phyloP scores from a whole-genome alignment of 1,140 invertebrate species.

The Zophobas atratus region DNA sequence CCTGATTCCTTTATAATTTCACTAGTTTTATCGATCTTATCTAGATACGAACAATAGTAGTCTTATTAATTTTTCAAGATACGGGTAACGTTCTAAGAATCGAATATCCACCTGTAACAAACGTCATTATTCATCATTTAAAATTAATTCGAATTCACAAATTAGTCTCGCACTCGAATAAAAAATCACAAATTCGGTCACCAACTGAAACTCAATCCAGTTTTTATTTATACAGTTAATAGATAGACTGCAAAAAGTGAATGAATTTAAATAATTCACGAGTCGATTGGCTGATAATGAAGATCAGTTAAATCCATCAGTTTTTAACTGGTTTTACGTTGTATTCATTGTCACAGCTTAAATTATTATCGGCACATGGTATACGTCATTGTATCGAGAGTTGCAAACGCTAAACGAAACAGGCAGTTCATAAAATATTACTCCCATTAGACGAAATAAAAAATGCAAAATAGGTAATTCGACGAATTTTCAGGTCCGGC shows the following conservation, averaged over 20 bases:
- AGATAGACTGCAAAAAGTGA: conserved; percentile 2
- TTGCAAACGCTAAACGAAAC: conserved; percentile 8
- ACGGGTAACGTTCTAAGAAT: conserved; percentile 28
- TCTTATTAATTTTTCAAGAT: conserved; percentile 37
- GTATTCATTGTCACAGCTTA: conserved; percentile 12
- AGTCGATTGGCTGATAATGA: neutral
- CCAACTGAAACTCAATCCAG: neutral
- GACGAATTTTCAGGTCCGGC: too few relatives aligned
- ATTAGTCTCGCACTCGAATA: neutral
- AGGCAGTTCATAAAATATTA: conserved; percentile 8
- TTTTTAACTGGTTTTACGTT: conserved; percentile 2
- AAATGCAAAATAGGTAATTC: neutral
- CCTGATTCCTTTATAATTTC: conserved; percentile 26
- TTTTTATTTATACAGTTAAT: neutral
- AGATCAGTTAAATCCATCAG: neutral
- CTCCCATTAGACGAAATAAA: neutral
- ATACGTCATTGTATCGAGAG: conserved; percentile 16
- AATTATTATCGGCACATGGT: conserved; percentile 21
- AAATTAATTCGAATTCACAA: conserved; percentile 15
- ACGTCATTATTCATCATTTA: conserved; percentile 26
- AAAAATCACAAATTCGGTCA: too few relatives aligned
- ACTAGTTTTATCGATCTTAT: conserved; percentile 38
- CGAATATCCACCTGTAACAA: conserved; percentile 11
- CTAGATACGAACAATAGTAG: conserved; percentile 29
- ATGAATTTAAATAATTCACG: neutral